Evolutionary conservation across 2,888 invertebrate genomes (phyloP).

Genomic region (Tipula lateralis): DNA sequence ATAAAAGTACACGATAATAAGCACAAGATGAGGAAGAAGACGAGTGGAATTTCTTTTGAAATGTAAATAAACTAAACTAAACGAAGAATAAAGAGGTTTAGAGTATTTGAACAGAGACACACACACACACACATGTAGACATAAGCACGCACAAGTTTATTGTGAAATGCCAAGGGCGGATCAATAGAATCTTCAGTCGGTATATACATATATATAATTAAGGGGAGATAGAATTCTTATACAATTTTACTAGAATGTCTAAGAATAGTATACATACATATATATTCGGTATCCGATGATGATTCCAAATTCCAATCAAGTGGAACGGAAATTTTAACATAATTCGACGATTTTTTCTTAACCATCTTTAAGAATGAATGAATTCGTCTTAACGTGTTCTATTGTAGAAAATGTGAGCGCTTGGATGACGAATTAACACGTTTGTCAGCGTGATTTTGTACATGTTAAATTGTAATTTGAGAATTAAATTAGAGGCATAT

Average conservation of each 20-base stretch:
- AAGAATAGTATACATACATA: background rate
- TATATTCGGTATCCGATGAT: background rate
- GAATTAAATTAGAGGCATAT: no score
- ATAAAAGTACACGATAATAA: background rate
- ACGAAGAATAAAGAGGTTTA: conserved; percentile 19
- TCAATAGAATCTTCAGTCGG: background rate
- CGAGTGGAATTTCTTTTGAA: conserved; percentile 6
- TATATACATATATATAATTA: background rate
- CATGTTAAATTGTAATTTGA: no score
- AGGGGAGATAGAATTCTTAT: background rate
- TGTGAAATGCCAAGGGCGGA: conserved; percentile 13
- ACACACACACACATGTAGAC: background rate
- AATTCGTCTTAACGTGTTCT: background rate
- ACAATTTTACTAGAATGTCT: background rate
- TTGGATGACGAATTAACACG: background rate
- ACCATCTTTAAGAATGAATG: background rate
- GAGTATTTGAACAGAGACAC: background rate
- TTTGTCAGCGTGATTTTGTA: no score
- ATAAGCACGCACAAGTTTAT: background rate
- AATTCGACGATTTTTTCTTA: background rate
- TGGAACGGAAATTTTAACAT: background rate
- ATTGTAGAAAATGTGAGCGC: background rate
- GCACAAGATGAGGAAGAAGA: background rate
- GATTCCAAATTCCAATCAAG: background rate
- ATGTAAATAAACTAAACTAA: conserved; percentile 9